Evolutionary conservation across 2,797 vertebrate species (phyloP).

Genomic region (Glyptemys insculpta): DNA sequence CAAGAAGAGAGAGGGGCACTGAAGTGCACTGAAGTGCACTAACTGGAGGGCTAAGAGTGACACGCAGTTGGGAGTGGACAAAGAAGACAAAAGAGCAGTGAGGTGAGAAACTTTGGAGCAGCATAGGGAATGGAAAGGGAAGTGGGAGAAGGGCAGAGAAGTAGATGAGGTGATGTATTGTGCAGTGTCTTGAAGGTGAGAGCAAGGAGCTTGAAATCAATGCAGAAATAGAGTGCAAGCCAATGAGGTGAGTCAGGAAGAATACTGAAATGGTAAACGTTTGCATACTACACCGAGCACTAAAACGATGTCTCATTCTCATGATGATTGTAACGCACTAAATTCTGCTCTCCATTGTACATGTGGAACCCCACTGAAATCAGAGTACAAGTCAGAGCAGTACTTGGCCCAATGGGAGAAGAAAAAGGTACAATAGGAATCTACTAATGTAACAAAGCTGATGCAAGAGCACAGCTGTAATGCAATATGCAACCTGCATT

Average conservation of each 20-base stretch:
- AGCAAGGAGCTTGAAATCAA: neutral
- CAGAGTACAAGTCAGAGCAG: neutral
- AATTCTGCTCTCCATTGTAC: neutral
- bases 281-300: neutral
- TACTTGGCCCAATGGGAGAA: neutral
- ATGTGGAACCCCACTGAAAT: rapidly evolving
- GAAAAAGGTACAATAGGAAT: rapidly evolving
- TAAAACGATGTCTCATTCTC: neutral
- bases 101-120: neutral
- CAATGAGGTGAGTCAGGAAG: neutral
- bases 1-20: neutral
- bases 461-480: neutral
- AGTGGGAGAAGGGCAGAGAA: neutral
- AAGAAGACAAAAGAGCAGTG: neutral
- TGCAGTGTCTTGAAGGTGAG: rapidly evolving
- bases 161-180: neutral
- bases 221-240: neutral
- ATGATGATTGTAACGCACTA: neutral
- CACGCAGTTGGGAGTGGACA: neutral
- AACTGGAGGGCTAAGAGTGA: neutral
- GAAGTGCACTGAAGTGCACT: neutral
- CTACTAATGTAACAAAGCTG: neutral
- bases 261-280: neutral
- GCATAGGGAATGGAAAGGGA: neutral
- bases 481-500: neutral